Evolutionary conservation across 2,888 invertebrate species (phyloP), one percentile per base, ranked within the genome.

Genomic region (Lithophane semibrunnea): DNA sequence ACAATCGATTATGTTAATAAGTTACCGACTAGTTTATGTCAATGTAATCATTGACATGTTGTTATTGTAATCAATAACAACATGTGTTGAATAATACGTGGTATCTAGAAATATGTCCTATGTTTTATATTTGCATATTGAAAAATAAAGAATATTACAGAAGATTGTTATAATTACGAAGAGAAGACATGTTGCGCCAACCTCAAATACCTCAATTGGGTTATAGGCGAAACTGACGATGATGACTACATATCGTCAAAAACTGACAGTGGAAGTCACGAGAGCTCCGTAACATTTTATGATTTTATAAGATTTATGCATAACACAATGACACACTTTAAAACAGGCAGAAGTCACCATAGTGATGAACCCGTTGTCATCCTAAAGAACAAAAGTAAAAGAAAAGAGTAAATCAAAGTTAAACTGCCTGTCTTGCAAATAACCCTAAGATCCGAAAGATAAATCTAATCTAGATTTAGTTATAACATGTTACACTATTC

Each of bases 1-100:
- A 84, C 65, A 84, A 63, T 84, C 60, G 81, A 80, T 72, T 80
- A 80, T 80, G 85, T 47, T 58, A 84, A 85, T 73, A 47, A 67
- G 66, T 44, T 56, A 29, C 54, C 79, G 24, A 52, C 29, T 37
- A 16, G 65, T 58, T 70, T 60, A 64, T 2, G 44, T 67, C 29
- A 44, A 37, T 37, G 29, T n/a, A n/a, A n/a, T n/a, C n/a, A n/a
- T n/a, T n/a, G n/a, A n/a, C n/a, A n/a, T n/a, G n/a, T n/a, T n/a
- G n/a, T n/a, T n/a, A n/a, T n/a, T n/a, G n/a, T n/a, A n/a, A n/a
- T n/a, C 37, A 44, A 63, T 63, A 68, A 18, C 65, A 37, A 37
- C 5, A 65, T 68, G 7, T 37, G 58, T 67, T 10, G 67, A 37
- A 37, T 67, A 21, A 3, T 58, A 16, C 10, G 37, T 67, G 29